phyloP scores from a whole-genome alignment of 2,888 invertebrate genomes.

The Gisinianus flammeolus region DNA sequence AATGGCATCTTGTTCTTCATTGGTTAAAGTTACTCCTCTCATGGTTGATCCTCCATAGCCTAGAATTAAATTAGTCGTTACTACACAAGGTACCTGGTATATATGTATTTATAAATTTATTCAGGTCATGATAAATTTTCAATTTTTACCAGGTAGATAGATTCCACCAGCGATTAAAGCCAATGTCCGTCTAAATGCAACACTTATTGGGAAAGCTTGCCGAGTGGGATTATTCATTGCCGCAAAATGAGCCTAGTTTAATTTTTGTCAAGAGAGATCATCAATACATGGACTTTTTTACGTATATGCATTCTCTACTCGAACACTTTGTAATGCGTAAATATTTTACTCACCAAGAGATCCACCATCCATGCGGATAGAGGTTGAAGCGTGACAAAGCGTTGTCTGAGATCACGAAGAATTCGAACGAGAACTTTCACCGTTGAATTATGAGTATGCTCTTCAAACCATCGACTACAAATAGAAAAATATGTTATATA shows the following conservation, averaged over 20 bases:
- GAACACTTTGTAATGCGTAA: background rate
- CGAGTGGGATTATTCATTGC: conserved; percentile 95
- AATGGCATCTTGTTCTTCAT: conserved; percentile 90
- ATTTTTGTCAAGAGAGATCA: no score
- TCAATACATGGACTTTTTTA: background rate
- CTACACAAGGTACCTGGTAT: no score
- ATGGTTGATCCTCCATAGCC: conserved; percentile 56
- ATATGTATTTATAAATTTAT: no score
- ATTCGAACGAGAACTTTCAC: conserved; percentile 93
- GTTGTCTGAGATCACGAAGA: conserved; percentile 85
- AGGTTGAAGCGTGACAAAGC: conserved; percentile 89
- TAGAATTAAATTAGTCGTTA: no score
- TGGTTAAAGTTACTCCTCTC: conserved; percentile 66
- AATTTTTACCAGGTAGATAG: conserved; percentile 85
- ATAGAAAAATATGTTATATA: background rate
- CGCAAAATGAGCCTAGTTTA: conserved; percentile 64
- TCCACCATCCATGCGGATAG: conserved; percentile 97
- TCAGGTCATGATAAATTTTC: no score
- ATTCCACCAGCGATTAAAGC: conserved; percentile 91
- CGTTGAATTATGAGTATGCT: conserved; percentile 95
- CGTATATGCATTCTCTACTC: no score
- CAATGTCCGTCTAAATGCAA: conserved; percentile 88
- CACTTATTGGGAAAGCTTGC: conserved; percentile 88
- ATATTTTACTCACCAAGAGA: conserved; percentile 68
- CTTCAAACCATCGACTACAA: conserved; percentile 90